A percentile compares a stretch with the other conserved stretches of the same genome.
Conservation (phyloP, 2,797 vertebrate species). For the Scomberomorus guttatus region DNA sequence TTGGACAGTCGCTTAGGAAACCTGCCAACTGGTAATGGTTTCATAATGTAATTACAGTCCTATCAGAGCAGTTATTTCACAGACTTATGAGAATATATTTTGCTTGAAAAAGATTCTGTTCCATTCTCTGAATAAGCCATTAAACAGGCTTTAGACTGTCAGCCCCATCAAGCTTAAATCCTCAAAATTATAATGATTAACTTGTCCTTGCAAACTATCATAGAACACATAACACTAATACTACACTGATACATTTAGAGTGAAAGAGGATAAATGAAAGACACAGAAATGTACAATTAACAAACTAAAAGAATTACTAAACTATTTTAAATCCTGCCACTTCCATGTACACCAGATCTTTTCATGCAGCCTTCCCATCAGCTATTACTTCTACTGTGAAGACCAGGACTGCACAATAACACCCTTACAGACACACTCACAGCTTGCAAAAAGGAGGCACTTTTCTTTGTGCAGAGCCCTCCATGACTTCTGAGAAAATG, state of each 20-base stretch:
- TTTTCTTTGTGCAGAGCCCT: conserved; percentile 63
- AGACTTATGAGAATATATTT: conserved; percentile 59
- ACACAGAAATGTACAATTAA: conserved; percentile 37
- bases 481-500: conserved; percentile 78
- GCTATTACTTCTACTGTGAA: conserved; percentile 36
- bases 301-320: conserved; percentile 56
- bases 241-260: conserved; percentile 47
- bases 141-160: conserved; percentile 74
- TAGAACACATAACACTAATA: conserved; percentile 54
- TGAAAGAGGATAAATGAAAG: conserved; percentile 55
- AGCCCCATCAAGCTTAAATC: conserved; percentile 69
- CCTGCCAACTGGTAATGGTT: conserved; percentile 75
- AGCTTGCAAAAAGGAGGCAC: conserved; percentile 53
- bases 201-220: conserved; percentile 72
- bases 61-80: conserved; percentile 73
- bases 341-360: conserved; percentile 42
- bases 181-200: conserved; percentile 78
- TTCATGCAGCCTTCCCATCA: conserved; percentile 50
- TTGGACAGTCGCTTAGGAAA: conserved; percentile 69
- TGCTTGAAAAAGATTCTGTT: conserved; percentile 68
- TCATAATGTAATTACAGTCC: conserved; percentile 74
- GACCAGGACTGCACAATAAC: conserved; percentile 41
- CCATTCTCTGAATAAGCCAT: conserved; percentile 73
- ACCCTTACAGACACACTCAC: conserved; percentile 52
- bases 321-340: conserved; percentile 56